A percentile compares a stretch with the other conserved stretches of the same genome.
Evolutionary conservation across 2,113 vertebrate species (phyloP).

Genomic region (Gobiocypris rarus): DNA sequence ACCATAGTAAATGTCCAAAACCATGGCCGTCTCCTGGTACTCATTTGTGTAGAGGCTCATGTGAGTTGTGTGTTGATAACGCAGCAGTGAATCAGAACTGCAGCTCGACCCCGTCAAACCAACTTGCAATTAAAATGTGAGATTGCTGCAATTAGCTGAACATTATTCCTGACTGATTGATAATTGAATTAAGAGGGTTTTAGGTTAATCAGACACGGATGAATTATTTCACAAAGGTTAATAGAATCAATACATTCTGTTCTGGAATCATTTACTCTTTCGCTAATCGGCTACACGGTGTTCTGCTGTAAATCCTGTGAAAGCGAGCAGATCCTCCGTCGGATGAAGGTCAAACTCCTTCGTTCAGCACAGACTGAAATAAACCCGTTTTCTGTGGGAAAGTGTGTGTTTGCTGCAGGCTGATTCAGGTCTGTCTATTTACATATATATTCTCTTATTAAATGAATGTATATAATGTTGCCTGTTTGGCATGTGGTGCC

Average conservation of each 20-base stretch:
- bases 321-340: neutral
- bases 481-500: no score
- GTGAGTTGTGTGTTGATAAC: neutral
- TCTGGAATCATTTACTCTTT: slow-evolving; percentile 44
- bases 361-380: slow-evolving; percentile 56
- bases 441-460: no score
- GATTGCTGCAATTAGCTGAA: slow-evolving; percentile 50
- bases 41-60: neutral
- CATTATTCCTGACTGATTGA: slow-evolving; percentile 38
- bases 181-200: slow-evolving; percentile 47
- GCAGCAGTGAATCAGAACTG: neutral
- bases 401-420: no score
- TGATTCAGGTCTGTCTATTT: no score
- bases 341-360: slow-evolving; percentile 15
- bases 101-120: neutral
- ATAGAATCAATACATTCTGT: slow-evolving; percentile 53
- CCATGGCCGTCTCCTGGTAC: no score
- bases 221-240: slow-evolving; percentile 53
- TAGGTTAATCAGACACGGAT: slow-evolving; percentile 45
- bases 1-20: neutral
- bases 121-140: slow-evolving; percentile 1
- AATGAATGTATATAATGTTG: no score
- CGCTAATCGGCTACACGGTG: slow-evolving; percentile 28
- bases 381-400: neutral
- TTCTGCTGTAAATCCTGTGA: slow-evolving; percentile 39